Evolutionary conservation across 2,113 vertebrate genomes (phyloP).

Genomic region (Malurus cyaneus): DNA sequence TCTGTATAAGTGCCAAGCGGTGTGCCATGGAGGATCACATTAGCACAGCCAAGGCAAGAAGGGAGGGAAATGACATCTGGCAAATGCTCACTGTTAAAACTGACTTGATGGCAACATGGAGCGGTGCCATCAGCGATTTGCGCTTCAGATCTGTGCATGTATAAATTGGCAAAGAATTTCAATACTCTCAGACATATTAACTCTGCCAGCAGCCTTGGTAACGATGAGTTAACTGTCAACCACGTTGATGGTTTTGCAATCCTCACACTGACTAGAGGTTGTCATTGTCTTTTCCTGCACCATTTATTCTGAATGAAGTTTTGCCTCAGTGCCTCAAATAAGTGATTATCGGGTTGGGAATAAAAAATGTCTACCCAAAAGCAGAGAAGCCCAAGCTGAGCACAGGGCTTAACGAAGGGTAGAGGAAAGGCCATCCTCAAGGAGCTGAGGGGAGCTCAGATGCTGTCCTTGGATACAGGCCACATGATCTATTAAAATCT

Average conservation of each 20-base stretch:
- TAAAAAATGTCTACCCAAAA: background rate
- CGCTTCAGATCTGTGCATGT: background rate
- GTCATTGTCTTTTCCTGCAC: background rate
- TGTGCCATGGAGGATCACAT: background rate
- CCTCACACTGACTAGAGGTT: background rate
- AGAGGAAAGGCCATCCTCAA: background rate
- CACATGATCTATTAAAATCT: background rate
- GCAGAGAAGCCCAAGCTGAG: background rate
- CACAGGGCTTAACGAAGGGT: background rate
- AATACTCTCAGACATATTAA: background rate
- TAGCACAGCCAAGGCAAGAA: background rate
- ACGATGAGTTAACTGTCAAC: conserved; percentile 1
- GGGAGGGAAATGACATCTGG: background rate
- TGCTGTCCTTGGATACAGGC: background rate
- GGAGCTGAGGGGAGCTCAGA: background rate
- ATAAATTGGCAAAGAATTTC: background rate
- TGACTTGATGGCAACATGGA: background rate
- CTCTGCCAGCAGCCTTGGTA: background rate
- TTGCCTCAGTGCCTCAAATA: background rate
- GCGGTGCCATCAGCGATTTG: background rate
- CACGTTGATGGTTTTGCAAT: background rate
- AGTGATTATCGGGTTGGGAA: background rate
- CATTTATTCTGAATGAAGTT: background rate
- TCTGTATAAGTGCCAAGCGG: background rate
- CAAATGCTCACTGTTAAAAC: background rate